phyloP scores from a whole-genome alignment of 2,888 invertebrate genomes.

The Drosophila recens region DNA sequence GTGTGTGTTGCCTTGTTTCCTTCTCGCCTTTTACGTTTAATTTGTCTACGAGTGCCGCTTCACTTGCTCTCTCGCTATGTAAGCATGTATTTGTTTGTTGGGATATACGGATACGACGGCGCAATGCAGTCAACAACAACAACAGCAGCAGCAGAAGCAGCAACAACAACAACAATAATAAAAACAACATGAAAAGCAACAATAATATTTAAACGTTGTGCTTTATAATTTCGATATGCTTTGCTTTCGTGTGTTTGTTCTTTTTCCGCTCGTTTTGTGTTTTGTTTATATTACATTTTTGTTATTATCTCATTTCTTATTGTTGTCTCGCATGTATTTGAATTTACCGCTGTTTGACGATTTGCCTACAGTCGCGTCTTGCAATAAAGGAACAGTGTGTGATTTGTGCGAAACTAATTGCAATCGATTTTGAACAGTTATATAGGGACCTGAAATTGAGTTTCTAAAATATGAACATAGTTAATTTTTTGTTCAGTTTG shows the following conservation, averaged over 20 bases:
- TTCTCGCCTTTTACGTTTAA: conserved; percentile 53
- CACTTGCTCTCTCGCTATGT: conserved; percentile 55
- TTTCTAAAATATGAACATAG: not conserved
- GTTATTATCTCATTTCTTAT: conserved; percentile 76
- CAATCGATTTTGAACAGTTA: conserved; percentile 1
- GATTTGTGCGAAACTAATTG: not conserved
- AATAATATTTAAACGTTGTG: conserved; percentile 42
- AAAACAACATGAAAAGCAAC: conserved; percentile 18
- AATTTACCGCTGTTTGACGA: conserved; percentile 41
- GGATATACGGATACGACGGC: conserved; percentile 59
- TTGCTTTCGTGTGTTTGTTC: conserved; percentile 60
- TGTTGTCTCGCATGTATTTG: conserved; percentile 43
- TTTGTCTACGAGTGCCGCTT: conserved; percentile 66
- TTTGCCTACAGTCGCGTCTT: conserved; percentile 49
- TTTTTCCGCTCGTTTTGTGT: conserved; percentile 63
- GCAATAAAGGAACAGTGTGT: conserved; percentile 28
- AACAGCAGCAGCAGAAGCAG: conserved; percentile 27
- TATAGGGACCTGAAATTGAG: not conserved
- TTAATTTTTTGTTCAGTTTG: not conserved
- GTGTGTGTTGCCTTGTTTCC: conserved; percentile 47
- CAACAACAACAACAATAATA: conserved; percentile 22
- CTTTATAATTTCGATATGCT: conserved; percentile 38
- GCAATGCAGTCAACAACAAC: conserved; percentile 49
- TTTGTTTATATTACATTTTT: conserved; percentile 68
- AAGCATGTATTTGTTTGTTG: conserved; percentile 53